Percentiles rank a stretch among this genome's conserved stretches.
These are phyloP conservation scores for Theristicus caerulescens DNA, from an alignment of 2,113 vertebrate species.

Conservation along the genomic window DNA sequence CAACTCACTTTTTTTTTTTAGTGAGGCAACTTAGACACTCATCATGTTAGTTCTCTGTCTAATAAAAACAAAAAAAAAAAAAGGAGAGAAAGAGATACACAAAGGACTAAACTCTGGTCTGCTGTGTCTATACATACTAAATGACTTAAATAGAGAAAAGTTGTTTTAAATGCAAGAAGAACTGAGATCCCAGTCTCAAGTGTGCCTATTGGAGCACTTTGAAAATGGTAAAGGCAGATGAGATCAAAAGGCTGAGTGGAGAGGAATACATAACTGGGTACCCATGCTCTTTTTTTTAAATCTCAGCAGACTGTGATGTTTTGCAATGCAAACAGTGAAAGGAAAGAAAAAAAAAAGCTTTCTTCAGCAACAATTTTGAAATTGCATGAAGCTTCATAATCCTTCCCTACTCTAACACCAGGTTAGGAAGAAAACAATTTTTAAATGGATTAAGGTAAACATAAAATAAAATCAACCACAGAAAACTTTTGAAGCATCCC, in stretches of 20 bases:
- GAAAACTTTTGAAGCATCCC: not conserved
- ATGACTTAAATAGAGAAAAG: not conserved
- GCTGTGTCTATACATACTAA: not conserved
- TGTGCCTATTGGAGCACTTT: not conserved
- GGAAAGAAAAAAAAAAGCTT: not conserved
- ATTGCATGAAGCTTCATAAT: not conserved
- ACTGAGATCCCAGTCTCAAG: not conserved
- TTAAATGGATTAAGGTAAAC: not conserved
- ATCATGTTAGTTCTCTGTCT: not conserved
- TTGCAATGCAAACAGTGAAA: not conserved
- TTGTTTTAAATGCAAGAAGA: not conserved
- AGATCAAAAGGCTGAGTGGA: conserved; percentile 11
- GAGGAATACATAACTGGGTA: not conserved
- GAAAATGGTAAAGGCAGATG: not conserved
- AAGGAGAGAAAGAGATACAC: not conserved
- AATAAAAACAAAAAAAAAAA: not conserved
- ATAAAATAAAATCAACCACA: not conserved
- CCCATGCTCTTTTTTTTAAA: not conserved
- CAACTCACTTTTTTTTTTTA: not conserved
- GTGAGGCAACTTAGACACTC: not conserved
- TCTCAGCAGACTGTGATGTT: not conserved
- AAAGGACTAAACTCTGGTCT: not conserved
- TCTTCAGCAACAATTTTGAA: not conserved
- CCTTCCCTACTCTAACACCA: not conserved
- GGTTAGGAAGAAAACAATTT: not conserved